Evolutionary conservation across 92 coral and sea anemone species (phyloP).

Genomic region (Anthopleura xanthogrammica): DNA sequence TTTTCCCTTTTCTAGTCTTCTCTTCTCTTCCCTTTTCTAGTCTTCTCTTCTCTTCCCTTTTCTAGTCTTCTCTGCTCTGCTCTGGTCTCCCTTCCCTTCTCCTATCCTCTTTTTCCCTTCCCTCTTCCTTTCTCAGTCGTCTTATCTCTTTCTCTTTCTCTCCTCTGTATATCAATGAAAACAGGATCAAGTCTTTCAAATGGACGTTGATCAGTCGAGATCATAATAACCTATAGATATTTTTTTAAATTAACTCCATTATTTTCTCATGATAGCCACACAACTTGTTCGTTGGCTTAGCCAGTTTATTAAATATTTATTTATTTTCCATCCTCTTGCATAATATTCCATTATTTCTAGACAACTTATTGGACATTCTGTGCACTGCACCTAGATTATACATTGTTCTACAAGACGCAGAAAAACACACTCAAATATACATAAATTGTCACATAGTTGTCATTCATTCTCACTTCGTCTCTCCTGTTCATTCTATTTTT

Average conservation of each 20-base stretch:
- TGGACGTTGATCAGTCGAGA: too few relatives aligned
- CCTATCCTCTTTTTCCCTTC: too few relatives aligned
- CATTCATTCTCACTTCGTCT: not conserved
- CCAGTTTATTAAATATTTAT: slow-evolving; percentile 1
- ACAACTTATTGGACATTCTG: not conserved
- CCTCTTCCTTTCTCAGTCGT: too few relatives aligned
- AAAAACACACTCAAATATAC: not conserved
- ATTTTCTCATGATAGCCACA: not conserved
- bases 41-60: not conserved
- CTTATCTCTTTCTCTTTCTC: too few relatives aligned
- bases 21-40: too few relatives aligned
- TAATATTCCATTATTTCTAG: not conserved
- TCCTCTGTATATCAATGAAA: too few relatives aligned
- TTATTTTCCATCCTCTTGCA: not conserved
- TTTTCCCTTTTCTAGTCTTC: not conserved
- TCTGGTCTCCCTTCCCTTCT: too few relatives aligned
- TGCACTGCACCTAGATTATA: not conserved
- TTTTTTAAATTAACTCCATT: not conserved
- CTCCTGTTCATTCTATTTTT: not conserved
- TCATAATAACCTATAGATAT: too few relatives aligned
- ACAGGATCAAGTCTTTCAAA: too few relatives aligned
- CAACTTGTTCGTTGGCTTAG: not conserved
- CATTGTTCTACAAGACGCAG: not conserved
- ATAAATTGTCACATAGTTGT: not conserved
- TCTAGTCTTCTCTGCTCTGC: too few relatives aligned